These are phyloP conservation scores for Sitophilus oryzae DNA, from an alignment of 1,140 invertebrate species.

Conservation along the genomic window DNA sequence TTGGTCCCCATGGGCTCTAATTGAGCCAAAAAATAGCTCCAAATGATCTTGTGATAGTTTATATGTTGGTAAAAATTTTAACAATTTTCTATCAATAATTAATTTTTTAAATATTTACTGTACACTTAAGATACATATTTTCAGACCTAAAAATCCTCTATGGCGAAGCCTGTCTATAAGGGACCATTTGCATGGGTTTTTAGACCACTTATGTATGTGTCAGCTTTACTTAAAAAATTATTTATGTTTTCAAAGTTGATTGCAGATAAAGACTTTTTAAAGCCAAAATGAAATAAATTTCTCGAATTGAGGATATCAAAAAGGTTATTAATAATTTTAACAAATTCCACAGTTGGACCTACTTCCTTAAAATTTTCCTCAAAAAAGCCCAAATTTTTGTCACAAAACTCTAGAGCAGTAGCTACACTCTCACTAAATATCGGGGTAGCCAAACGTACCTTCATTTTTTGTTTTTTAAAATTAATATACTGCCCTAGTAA, in stretches of 20 bases:
- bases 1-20: slow-evolving; percentile 34
- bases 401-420: not conserved
- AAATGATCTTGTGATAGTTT: too few relatives aligned
- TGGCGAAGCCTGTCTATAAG: slow-evolving; percentile 15
- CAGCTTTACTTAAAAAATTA: slow-evolving; percentile 6
- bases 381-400: not conserved
- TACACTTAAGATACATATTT: slow-evolving; percentile 28
- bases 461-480: not conserved
- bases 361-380: not conserved
- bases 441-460: not conserved
- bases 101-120: slow-evolving; percentile 28
- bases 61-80: slow-evolving; percentile 31
- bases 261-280: slow-evolving; percentile 15
- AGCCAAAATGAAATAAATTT: slow-evolving; percentile 20
- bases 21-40: slow-evolving; percentile 37
- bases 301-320: slow-evolving; percentile 36
- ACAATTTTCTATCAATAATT: slow-evolving; percentile 7
- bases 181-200: slow-evolving; percentile 5
- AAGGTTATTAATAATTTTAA: slow-evolving; percentile 28
- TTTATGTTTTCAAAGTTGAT: slow-evolving; percentile 17
- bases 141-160: slow-evolving; percentile 36
- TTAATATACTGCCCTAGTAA: not conserved
- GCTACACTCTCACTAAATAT: not conserved
- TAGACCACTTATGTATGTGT: slow-evolving; percentile 20
- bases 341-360: slow-evolving; percentile 28